Evolutionary conservation across 2,113 vertebrate species (phyloP), one percentile per base, ranked within the genome.

Genomic region (Ia io): DNA sequence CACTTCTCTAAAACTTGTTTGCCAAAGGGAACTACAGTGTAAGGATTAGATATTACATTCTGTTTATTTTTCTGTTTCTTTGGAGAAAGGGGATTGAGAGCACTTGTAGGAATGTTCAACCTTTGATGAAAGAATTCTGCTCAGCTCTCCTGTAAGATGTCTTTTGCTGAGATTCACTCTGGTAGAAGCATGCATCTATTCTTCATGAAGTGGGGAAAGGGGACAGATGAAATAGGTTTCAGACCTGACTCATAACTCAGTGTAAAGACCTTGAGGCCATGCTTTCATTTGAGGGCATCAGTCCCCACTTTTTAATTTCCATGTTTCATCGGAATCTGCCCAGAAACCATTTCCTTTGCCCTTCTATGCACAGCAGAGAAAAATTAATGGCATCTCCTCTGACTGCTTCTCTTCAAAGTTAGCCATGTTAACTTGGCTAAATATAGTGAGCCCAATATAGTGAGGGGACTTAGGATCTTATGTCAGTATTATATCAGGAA

Each of bases 41-140:
- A 35, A 91, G 25, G 79, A 87, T 94, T 79, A 70, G 11, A 37
- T 53, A 67, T 5, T 76, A 16, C 6, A 84, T 28, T 84, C 40
- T 88, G 10, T 40, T 91, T 76, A 69, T 47, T 89, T 83, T 82
- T 93, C 40, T 82, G 4, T 80, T 76, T 78, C 44, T 69, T 80
- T 63, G 59, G 80, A 84, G 23, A 18, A 85, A 96, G 2, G 59
- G 76, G 1, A 2, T 30, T 67, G 73, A 84, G 18, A 90, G 22
- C 30, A 40, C 23, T 23, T 82, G 25, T 11, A 89, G 22, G 53
- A 94, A 87, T 47, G 51, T n/a, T 44, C 23, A 67, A 49, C 9
- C 7, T 77, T 84, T 87, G 78, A 74, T 79, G 47, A 89, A 93
- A 86, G 65, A 93, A 91, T 53, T 73, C 47, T 71, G 49, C 74